Evolutionary conservation across 2,797 vertebrate species (phyloP), one percentile per base, ranked within the genome.

Genomic region (Sebastes matsubarae): DNA sequence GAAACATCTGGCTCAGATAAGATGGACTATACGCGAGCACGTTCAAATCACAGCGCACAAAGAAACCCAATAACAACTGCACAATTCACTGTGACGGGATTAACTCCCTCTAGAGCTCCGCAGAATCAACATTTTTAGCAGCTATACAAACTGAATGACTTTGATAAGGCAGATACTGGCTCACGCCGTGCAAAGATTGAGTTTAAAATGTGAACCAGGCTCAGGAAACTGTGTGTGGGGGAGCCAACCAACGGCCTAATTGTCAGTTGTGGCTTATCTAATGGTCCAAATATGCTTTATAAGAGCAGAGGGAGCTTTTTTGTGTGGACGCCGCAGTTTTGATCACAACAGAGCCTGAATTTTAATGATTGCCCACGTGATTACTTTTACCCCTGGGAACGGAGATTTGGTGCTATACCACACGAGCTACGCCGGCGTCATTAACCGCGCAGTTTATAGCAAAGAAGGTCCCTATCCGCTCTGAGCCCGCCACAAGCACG

Each of bases 231-330:
- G 69, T 58, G 74, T 73, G 80, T 80, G 86, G 57, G 80, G 55
- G 46, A 74, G 72, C 32, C 60, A 79, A 71, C 77, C 75, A 87
- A 55, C 58, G 70, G 76, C 50, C 30, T 91, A 88, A 91, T 93
- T 92, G 87, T 84, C 75, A 82, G 77, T 82, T 91, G 90, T 82
- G 91, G 90, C 84, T 82, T 84, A 88, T 90, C 81, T 91, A 89
- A 91, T 84, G 81, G 85, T 86, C 88, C 85, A 86, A 92, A 90
- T 84, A 87, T 86, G 90, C 85, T 89, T 88, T 86, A 82, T 83
- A 85, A 81, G 81, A 81, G 75, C 6, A 25, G 74, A 74, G 77
- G 75, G 75, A 70, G 79, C 52, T 30, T 84, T 87, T 87, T 52
- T 83, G 84, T 81, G 72, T 76, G 68, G 34, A 75, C 25, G 11